A percentile compares a stretch with the other conserved stretches of the same genome.
phyloP scores from a whole-genome alignment of 2,797 vertebrate species.

The Channa striata region DNA sequence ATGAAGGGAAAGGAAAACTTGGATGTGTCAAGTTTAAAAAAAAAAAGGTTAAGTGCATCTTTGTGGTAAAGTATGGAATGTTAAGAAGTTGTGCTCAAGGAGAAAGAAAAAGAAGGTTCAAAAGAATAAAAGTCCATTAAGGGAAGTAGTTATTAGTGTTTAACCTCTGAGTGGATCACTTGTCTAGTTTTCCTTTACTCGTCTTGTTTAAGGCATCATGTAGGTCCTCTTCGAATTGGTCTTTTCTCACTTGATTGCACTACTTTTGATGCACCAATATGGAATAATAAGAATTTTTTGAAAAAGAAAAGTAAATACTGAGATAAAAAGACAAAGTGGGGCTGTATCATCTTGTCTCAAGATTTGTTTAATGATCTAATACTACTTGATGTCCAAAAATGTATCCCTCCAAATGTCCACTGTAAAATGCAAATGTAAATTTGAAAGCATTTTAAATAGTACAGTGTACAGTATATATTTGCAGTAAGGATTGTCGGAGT shows the following conservation, averaged over 20 bases:
- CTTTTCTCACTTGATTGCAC: not conserved
- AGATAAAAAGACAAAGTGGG: not conserved
- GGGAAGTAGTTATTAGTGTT: slow-evolving; percentile 21
- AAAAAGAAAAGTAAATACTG: not conserved
- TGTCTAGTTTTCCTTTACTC: slow-evolving; percentile 21
- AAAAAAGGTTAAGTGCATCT: slow-evolving; percentile 39
- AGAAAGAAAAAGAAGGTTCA: slow-evolving; percentile 47
- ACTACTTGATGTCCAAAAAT: slow-evolving; percentile 4
- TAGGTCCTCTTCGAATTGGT: slow-evolving; percentile 15
- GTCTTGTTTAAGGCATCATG: slow-evolving; percentile 20
- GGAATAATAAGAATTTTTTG: not conserved
- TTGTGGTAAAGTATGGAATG: slow-evolving; percentile 64
- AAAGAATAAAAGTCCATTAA: slow-evolving; percentile 54
- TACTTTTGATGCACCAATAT: not conserved
- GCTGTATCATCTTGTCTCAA: not conserved
- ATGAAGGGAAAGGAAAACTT: slow-evolving; percentile 51
- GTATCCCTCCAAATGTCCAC: not conserved
- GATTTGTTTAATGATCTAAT: not conserved
- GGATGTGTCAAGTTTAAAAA: slow-evolving; percentile 55
- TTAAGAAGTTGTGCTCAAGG: slow-evolving; percentile 49
- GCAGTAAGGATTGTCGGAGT: slow-evolving; percentile 12
- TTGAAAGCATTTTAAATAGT: slow-evolving; percentile 21
- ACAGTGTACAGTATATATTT: slow-evolving; percentile 36
- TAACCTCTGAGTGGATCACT: slow-evolving; percentile 21
- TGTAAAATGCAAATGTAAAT: slow-evolving; percentile 34